phyloP scores from a whole-genome alignment of 2,797 vertebrate species.

The Gadopsis bispinosus region DNA sequence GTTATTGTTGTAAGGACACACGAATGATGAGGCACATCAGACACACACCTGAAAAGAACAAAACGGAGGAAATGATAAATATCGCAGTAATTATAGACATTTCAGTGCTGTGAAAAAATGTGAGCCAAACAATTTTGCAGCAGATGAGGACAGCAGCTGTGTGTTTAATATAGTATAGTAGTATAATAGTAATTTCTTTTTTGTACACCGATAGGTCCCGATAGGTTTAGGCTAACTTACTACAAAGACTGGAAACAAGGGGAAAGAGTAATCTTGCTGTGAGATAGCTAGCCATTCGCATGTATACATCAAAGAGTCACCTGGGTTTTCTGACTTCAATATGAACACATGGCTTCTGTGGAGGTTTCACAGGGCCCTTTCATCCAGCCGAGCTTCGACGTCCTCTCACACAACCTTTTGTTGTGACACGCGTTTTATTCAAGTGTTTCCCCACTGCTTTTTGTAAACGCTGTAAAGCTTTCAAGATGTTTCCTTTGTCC shows the following conservation, averaged over 20 bases:
- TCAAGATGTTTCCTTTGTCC: slow-evolving; percentile 41
- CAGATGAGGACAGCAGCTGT: neutral
- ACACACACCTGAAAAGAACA: neutral
- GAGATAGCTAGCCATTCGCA: neutral
- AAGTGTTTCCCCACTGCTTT: slow-evolving; percentile 17
- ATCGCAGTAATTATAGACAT: neutral
- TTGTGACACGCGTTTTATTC: neutral
- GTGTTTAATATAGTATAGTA: neutral
- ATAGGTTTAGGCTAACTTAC: neutral
- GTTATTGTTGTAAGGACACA: neutral
- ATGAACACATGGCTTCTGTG: neutral
- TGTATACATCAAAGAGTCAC: slow-evolving; percentile 7
- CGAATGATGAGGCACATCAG: neutral
- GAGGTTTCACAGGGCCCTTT: neutral
- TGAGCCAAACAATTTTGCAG: neutral
- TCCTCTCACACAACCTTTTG: neutral
- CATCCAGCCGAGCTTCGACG: neutral
- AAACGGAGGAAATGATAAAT: neutral
- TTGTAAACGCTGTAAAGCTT: slow-evolving; percentile 42
- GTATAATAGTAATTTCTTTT: too few species aligned
- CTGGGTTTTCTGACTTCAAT: neutral
- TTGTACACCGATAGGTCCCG: neutral
- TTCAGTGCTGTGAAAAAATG: neutral
- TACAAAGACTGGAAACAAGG: neutral
- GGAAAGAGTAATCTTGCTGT: neutral